Evolutionary conservation across 2,888 invertebrate genomes (phyloP), one percentile per base, ranked within the genome.

Genomic region (Pseudanteris insignis): DNA sequence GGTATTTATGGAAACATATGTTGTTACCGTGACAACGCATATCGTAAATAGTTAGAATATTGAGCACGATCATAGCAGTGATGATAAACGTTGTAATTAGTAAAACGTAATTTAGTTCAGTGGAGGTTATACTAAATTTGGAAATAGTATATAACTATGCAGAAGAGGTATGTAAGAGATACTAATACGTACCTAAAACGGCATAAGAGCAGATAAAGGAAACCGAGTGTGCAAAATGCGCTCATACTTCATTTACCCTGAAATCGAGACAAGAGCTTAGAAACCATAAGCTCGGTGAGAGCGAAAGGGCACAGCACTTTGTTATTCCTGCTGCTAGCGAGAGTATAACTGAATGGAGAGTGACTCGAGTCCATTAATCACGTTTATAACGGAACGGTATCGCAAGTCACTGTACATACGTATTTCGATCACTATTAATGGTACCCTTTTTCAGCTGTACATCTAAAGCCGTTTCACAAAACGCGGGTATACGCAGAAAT

Each of bases 291-390:
- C 59, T 60, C 10, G 46, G 61, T 64, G 60, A 55, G 64, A 64
- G 66, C 64, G 60, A 62, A 68, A 63, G 63, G 66, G 60, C 61
- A 62, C 63, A 68, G 70, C 65, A 73, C 73, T 74, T 76, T 74
- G 74, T 76, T 77, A 76, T 73, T 75, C 71, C 71, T 73, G 68
- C 65, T 73, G 71, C 69, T 51, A 66, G 71, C 66, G 61, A 68
- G 74, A 73, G 71, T 77, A 64, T 32, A 77, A 75, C 74, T 74
- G 74, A 75, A 77, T 78, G 71, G 75, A 72, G 75, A 74, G 71
- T 73, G 73, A 74, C 70, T 73, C 67, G 70, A 65, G 67, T 73
- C 73, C 76, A 78, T 78, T 78, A 78, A 78, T 78, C 78, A 78
- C 72, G 70, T 75, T 77, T 77, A 78, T 77, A 77, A 75, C 73